These are phyloP conservation scores for Eupeodes luniger DNA, from an alignment of 2,888 invertebrate species.

Conservation along the genomic window DNA sequence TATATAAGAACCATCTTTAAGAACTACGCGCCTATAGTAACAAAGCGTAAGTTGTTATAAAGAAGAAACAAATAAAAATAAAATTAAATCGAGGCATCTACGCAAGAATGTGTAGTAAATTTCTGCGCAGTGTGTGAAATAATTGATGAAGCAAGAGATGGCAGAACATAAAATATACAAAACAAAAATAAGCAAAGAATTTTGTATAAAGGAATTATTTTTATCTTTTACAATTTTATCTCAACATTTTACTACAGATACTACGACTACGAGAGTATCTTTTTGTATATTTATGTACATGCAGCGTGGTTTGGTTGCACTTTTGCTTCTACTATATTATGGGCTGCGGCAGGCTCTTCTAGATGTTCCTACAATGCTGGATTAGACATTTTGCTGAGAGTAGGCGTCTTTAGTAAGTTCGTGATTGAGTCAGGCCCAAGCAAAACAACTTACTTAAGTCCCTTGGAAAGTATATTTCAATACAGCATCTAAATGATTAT, in stretches of 20 bases:
- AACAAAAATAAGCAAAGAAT: conserved; percentile 50
- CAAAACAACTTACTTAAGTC: no score
- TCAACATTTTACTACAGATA: conserved; percentile 38
- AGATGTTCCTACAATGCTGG: conserved; percentile 6
- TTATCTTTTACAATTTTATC: conserved; percentile 67
- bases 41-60: conserved; percentile 21
- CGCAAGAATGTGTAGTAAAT: conserved; percentile 76
- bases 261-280: neutral
- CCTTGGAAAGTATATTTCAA: no score
- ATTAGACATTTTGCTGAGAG: neutral
- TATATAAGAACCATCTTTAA: neutral
- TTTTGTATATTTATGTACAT: neutral
- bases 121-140: conserved; percentile 73
- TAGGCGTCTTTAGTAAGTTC: no score
- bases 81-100: conserved; percentile 67
- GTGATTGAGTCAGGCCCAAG: no score
- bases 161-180: conserved; percentile 47
- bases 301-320: conserved; percentile 34
- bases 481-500: no score
- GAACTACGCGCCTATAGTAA: conserved; percentile 11
- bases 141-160: conserved; percentile 66
- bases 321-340: neutral
- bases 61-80: conserved; percentile 9
- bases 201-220: conserved; percentile 68
- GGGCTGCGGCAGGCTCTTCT: neutral